Evolutionary conservation across 2,888 invertebrate genomes (phyloP).

Genomic region (Diaphora mendica): DNA sequence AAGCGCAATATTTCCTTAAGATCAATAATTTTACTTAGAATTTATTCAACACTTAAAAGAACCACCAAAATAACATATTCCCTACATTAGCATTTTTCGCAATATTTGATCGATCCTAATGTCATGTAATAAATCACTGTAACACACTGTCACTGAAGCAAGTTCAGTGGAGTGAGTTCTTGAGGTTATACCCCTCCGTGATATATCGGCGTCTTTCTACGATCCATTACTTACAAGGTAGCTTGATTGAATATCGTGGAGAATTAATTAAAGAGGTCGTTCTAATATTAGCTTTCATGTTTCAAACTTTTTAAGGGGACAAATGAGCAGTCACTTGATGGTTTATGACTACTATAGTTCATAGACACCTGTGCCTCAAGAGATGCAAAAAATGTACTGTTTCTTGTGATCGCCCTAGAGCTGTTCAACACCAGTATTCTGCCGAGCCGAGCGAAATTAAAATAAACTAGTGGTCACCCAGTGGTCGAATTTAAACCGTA

Average conservation of each 20-base stretch:
- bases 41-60: background rate
- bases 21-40: background rate
- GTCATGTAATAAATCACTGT: conserved; percentile 27
- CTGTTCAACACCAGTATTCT: no score
- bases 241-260: conserved; percentile 18
- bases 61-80: conserved; percentile 12
- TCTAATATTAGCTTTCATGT: background rate
- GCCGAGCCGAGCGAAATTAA: no score
- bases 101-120: conserved; percentile 41
- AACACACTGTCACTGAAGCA: conserved; percentile 16
- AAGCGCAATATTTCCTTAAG: background rate
- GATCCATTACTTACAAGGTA: conserved; percentile 23
- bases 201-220: conserved; percentile 24
- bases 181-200: conserved; percentile 19
- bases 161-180: conserved; percentile 19
- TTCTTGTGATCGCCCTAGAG: no score
- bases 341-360: background rate
- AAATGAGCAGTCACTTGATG: background rate
- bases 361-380: background rate
- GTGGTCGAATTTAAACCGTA: no score
- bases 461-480: no score
- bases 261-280: conserved; percentile 18
- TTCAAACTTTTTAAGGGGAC: background rate
- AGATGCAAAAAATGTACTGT: background rate
- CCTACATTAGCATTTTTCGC: conserved; percentile 39